These are phyloP conservation scores for Priocnemis perturbator DNA, from an alignment of 2,888 invertebrate genomes.

Conservation along the genomic window DNA sequence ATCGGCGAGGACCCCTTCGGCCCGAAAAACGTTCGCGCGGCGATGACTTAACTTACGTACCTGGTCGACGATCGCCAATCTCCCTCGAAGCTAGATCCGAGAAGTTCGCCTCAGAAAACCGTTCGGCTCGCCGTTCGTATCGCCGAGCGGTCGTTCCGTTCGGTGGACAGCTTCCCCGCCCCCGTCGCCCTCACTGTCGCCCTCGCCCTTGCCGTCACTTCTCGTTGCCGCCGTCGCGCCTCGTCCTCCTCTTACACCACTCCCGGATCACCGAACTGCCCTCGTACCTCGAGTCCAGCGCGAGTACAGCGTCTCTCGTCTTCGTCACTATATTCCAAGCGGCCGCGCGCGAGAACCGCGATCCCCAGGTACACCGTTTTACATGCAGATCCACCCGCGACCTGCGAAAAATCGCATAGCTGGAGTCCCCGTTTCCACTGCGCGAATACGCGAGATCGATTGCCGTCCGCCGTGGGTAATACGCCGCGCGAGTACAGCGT, in stretches of 20 bases:
- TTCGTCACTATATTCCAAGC: neutral
- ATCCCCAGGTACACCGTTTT: slow-evolving; percentile 24
- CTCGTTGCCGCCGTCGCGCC: slow-evolving; percentile 38
- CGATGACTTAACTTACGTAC: neutral
- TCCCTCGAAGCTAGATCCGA: too few relatives aligned
- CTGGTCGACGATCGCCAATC: too few relatives aligned
- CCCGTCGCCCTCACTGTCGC: slow-evolving; percentile 31
- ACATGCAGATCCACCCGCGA: slow-evolving; percentile 16
- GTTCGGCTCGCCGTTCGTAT: slow-evolving; percentile 54
- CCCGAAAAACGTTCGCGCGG: too few relatives aligned
- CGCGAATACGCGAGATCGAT: slow-evolving; percentile 11
- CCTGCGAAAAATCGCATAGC: slow-evolving; percentile 26
- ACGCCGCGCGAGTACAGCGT: slow-evolving; percentile 6
- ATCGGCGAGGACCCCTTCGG: too few relatives aligned
- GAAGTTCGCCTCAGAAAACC: neutral
- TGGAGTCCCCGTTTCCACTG: slow-evolving; percentile 25
- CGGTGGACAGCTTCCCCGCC: slow-evolving; percentile 68
- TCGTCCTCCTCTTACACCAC: slow-evolving; percentile 29
- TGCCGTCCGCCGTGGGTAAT: slow-evolving; percentile 10
- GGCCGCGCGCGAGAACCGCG: slow-evolving; percentile 12
- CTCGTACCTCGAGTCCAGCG: neutral
- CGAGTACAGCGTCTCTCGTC: neutral
- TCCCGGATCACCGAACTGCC: neutral
- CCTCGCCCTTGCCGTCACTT: slow-evolving; percentile 7
- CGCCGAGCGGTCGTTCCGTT: slow-evolving; percentile 64